Percentiles rank a stretch among this genome's conserved stretches.
These are phyloP conservation scores for Babyrousa celebensis DNA, from an alignment of 2,797 vertebrate genomes.

Conservation along the genomic window DNA sequence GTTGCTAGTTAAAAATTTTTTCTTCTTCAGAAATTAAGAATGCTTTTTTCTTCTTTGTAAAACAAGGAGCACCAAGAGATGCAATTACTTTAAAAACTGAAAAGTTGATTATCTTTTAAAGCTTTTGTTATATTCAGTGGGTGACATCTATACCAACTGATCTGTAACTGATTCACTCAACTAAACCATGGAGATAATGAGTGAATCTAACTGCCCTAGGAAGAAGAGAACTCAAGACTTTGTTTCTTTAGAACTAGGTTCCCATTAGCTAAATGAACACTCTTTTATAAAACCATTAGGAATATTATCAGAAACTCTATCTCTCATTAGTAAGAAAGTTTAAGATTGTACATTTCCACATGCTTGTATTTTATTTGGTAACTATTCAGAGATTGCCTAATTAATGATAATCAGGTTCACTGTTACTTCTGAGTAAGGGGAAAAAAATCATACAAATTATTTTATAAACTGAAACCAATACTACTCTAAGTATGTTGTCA, in stretches of 20 bases:
- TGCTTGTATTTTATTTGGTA: background rate
- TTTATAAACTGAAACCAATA: slow-evolving; percentile 51
- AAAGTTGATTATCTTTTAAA: slow-evolving; percentile 55
- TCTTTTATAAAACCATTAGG: background rate
- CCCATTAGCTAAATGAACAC: slow-evolving; percentile 46
- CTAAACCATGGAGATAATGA: slow-evolving; percentile 56
- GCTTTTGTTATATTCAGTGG: slow-evolving; percentile 10
- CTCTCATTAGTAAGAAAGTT: slow-evolving; percentile 23
- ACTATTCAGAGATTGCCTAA: background rate
- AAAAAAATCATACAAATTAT: background rate
- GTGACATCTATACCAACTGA: slow-evolving; percentile 1
- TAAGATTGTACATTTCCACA: background rate
- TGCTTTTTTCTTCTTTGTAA: slow-evolving; percentile 60
- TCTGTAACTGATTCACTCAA: slow-evolving; percentile 67
- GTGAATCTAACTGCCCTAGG: slow-evolving; percentile 48
- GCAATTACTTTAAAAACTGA: slow-evolving; percentile 72
- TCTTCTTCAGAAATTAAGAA: slow-evolving; percentile 71
- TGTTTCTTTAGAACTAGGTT: slow-evolving; percentile 37
- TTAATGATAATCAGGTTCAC: background rate
- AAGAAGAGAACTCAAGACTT: slow-evolving; percentile 57
- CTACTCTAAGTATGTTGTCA: background rate
- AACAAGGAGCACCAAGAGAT: slow-evolving; percentile 52
- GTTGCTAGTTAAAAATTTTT: slow-evolving; percentile 58
- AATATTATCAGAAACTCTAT: slow-evolving; percentile 27
- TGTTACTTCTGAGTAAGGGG: background rate